Conservation (phyloP, 2,888 invertebrate species). For the Thymelicus sylvestris region DNA sequence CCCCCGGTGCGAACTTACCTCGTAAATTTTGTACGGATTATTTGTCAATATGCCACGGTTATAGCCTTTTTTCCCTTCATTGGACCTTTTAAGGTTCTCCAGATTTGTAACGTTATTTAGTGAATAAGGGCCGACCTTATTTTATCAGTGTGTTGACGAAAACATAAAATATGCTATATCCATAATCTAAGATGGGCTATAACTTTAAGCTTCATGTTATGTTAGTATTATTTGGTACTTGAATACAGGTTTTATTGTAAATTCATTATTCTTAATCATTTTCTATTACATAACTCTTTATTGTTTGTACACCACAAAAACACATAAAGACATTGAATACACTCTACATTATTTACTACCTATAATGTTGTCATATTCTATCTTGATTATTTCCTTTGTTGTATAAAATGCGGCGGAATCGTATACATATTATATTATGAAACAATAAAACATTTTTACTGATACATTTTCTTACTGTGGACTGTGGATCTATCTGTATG, state of each 20-base stretch:
- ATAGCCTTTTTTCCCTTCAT: constrained; percentile 41
- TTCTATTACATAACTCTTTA: too few relatives aligned
- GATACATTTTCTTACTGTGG: constrained; percentile 2
- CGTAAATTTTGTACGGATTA: constrained; percentile 77
- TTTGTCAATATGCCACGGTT: constrained; percentile 61
- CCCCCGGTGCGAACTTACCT: constrained; percentile 70
- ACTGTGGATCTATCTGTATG: constrained; percentile 40
- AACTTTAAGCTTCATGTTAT: not conserved
- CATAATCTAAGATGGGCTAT: not conserved
- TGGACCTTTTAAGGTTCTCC: constrained; percentile 38
- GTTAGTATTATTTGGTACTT: not conserved
- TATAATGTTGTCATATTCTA: too few relatives aligned
- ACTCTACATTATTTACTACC: too few relatives aligned
- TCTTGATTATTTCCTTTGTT: not conserved
- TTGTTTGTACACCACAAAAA: too few relatives aligned
- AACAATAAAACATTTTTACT: not conserved
- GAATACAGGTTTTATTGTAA: not conserved
- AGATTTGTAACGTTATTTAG: constrained; percentile 40
- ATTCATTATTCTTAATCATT: too few relatives aligned
- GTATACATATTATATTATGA: too few relatives aligned
- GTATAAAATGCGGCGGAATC: constrained; percentile 3
- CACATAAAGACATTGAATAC: too few relatives aligned
- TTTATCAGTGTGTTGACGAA: constrained; percentile 16
- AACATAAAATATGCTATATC: constrained; percentile 6
- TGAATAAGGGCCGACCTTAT: constrained; percentile 17